phyloP scores from a whole-genome alignment of 2,797 vertebrate species.

The Nyctibius grandis region DNA sequence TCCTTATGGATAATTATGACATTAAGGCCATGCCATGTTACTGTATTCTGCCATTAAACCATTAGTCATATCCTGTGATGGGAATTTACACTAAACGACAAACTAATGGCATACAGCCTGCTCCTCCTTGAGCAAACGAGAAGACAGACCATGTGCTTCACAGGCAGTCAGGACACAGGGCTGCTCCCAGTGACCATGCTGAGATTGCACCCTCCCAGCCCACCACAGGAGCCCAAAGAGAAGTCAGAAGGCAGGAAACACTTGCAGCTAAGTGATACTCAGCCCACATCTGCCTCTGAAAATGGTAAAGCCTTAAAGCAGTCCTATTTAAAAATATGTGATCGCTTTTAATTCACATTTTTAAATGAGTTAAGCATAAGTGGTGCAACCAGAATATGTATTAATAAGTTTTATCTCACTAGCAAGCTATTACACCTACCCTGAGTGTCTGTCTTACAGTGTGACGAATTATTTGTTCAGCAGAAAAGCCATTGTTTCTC shows the following conservation, averaged over 20 bases:
- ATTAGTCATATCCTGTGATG: neutral
- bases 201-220: neutral
- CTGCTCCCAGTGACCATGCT: neutral
- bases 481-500: conserved; percentile 32
- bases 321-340: neutral
- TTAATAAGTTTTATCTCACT: neutral
- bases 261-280: neutral
- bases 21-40: neutral
- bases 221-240: neutral
- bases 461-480: conserved; percentile 32
- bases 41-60: conserved; percentile 2
- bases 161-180: neutral
- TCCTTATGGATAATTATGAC: conserved; percentile 24
- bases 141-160: neutral
- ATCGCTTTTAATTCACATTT: neutral
- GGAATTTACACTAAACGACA: neutral
- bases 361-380: neutral
- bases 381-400: neutral
- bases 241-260: neutral
- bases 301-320: neutral
- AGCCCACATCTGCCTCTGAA: neutral
- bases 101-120: neutral
- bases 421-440: neutral
- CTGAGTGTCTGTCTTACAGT: neutral
- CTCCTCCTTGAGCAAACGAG: neutral